Conservation (phyloP, 1,140 invertebrate genomes). For the Copidosoma floridanum region DNA sequence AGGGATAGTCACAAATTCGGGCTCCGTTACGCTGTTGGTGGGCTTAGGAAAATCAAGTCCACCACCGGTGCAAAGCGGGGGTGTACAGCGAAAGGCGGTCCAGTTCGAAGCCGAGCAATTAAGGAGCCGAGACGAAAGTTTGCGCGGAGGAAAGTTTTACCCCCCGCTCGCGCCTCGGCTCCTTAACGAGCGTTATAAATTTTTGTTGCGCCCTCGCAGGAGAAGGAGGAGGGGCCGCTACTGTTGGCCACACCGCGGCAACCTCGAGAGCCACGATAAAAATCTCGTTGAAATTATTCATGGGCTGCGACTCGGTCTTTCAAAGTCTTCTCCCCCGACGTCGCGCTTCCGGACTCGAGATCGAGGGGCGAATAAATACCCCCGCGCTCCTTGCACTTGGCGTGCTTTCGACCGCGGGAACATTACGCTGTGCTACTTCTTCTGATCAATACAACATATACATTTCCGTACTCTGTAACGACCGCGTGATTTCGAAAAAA, state of each 20-base stretch:
- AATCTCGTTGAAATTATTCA: constrained; percentile 50
- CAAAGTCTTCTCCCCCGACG: neutral
- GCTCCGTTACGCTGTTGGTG: no score
- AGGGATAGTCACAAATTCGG: no score
- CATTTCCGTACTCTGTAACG: no score
- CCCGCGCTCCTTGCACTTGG: no score
- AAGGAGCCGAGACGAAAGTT: constrained; percentile 41
- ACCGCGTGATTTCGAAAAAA: no score
- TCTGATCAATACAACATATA: no score
- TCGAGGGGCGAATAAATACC: no score
- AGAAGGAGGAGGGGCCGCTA: constrained; percentile 19
- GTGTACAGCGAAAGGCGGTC: neutral
- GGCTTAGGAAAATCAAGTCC: no score
- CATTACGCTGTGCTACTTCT: no score
- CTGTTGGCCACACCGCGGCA: constrained; percentile 37
- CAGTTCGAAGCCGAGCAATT: constrained; percentile 43
- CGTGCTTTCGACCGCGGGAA: no score
- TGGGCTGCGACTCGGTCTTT: constrained; percentile 28
- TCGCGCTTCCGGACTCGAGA: no score
- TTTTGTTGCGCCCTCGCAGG: constrained; percentile 39
- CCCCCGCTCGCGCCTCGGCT: neutral
- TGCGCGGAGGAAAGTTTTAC: constrained; percentile 40
- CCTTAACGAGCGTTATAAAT: constrained; percentile 54
- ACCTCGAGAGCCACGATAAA: constrained; percentile 46
- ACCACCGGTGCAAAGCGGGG: constrained; percentile 30